Percentiles rank a stretch among this genome's conserved stretches.
These are phyloP conservation scores for Monomorium pharaonis DNA, from an alignment of 1,140 invertebrate genomes.

Conservation along the genomic window DNA sequence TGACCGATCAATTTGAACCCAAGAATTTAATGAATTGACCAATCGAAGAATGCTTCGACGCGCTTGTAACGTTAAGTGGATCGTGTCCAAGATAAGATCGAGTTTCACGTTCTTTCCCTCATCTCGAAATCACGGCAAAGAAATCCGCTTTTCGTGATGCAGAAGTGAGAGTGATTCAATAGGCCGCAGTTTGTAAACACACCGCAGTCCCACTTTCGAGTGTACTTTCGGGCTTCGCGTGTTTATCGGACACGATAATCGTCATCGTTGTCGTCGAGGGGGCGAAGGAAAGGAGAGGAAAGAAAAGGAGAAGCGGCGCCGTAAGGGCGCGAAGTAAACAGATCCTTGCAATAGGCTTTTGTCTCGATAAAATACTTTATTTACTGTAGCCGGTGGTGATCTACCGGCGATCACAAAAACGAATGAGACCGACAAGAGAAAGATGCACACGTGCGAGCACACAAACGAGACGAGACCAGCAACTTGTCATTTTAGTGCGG, in stretches of 20 bases:
- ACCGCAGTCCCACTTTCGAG: neutral
- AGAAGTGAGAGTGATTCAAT: neutral
- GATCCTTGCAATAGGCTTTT: conserved; percentile 5
- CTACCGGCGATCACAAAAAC: neutral
- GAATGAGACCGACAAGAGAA: neutral
- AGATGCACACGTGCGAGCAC: neutral
- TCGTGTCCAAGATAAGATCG: too few species aligned
- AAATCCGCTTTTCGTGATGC: neutral
- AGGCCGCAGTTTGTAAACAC: conserved; percentile 22
- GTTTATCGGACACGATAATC: neutral
- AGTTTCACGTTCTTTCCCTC: neutral
- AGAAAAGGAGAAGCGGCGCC: too few species aligned
- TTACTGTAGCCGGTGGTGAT: too few species aligned
- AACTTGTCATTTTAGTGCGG: too few species aligned
- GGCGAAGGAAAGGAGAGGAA: too few species aligned
- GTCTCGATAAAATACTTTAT: conserved; percentile 2
- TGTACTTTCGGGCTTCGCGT: neutral
- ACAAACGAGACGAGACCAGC: neutral
- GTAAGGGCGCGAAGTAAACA: conserved; percentile 1
- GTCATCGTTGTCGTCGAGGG: neutral
- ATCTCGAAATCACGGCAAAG: neutral
- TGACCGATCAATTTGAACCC: too few species aligned
- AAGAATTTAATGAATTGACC: too few species aligned
- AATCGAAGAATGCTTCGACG: too few species aligned
- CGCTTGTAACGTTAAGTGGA: too few species aligned